Evolutionary conservation across 1,140 invertebrate species (phyloP), one percentile per base, ranked within the genome.

Genomic region (Odontomachus brunneus): DNA sequence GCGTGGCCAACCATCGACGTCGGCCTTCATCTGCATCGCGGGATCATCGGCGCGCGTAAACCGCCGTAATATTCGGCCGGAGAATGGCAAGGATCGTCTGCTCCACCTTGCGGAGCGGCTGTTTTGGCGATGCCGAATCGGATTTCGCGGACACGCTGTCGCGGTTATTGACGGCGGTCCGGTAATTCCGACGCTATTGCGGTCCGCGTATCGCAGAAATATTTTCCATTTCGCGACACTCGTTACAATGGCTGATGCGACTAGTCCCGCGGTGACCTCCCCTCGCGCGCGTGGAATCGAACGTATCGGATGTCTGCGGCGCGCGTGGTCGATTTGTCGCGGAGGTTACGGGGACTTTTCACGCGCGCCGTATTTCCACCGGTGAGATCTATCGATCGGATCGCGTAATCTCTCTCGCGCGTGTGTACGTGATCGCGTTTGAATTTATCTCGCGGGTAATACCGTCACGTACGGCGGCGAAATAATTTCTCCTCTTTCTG

Each of bases 121-220:
- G 55, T 57, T 57, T n/a, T 15, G 55, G 7, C 55, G 55, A 2
- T 33, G 29, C 29, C 55, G 55, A 57, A 57, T 57, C n/a, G 55
- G 55, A 57, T 57, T 57, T 57, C 24, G 55, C n/a, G 55, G 55
- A 57, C 44, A 72, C 44, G 60, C 14, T 81, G 71, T 22, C 51
- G 76, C 44, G 65, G 71, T 82, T 82, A 82, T 82, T 74, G 59
- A 62, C 71, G 72, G 71, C 49, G 80, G 80, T 60, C 57, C 44
- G 59, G 80, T 82, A 82, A 82, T 82, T 65, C 24, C 33, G 49
- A 63, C 26, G 44, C n/a, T 62, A 82, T 82, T 53, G 55, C 44
- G 72, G 59, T n/a, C 0, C 29, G 14, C 15, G 24, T 63, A 74
- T 63, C 51, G 38, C 29, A 33, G 12, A 65, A 82, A 7, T 75